Evolutionary conservation across 1,140 invertebrate genomes (phyloP), one percentile per base, ranked within the genome.

Genomic region (Tetraneura akinire): DNA sequence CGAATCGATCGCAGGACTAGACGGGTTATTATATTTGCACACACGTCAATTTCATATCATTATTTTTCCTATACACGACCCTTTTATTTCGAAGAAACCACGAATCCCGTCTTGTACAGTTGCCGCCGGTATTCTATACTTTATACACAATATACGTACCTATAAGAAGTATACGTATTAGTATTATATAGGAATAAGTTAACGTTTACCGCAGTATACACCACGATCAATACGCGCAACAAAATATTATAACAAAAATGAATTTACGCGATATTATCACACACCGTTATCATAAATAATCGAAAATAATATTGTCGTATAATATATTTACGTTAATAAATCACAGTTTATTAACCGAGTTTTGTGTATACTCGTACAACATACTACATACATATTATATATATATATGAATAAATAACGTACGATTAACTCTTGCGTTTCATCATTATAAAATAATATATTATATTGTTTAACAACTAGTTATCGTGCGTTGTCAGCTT

Each of bases 381-480:
- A n/a, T n/a, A n/a, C n/a, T n/a, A n/a, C n/a, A n/a, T n/a, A n/a
- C n/a, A n/a, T n/a, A n/a, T n/a, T n/a, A n/a, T n/a, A n/a, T n/a
- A n/a, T n/a, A n/a, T n/a, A n/a, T n/a, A n/a, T n/a, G n/a, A n/a
- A n/a, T n/a, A n/a, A n/a, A n/a, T n/a, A n/a, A n/a, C n/a, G n/a
- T n/a, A n/a, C n/a, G n/a, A n/a, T n/a, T n/a, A n/a, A n/a, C n/a
- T 45, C 10, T 42, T 21, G 16, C 42, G 21, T 68, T 68, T 47
- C 42, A 47, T 68, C 42, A 23, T 68, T n/a, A n/a, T n/a, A n/a
- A n/a, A n/a, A n/a, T n/a, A n/a, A n/a, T n/a, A n/a, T n/a, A n/a
- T n/a, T n/a, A n/a, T n/a, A n/a, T n/a, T 47, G 21, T 68, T 68
- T 47, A n/a, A 37, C 37, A 68, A 68, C 66, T 47, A 68, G 66